A percentile compares a stretch with the other conserved stretches of the same genome.
phyloP scores from a whole-genome alignment of 2,888 invertebrate genomes.

The Heliconius aoede region DNA sequence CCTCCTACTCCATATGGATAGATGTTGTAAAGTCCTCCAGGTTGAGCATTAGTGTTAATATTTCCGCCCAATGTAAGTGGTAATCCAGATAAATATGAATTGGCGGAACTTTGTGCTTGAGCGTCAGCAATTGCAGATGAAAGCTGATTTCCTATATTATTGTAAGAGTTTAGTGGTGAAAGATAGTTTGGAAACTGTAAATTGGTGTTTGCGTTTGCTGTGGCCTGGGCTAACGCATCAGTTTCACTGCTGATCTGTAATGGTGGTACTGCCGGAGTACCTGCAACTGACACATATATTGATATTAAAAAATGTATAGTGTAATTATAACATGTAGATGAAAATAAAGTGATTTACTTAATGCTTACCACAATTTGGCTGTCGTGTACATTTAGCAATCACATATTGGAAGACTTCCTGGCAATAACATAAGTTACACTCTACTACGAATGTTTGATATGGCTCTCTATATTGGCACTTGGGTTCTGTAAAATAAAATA shows the following conservation, averaged over 20 bases:
- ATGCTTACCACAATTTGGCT: slow-evolving; percentile 48
- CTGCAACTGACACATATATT: slow-evolving; percentile 1
- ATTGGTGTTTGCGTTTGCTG: slow-evolving; percentile 22
- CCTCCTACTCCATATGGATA: slow-evolving; percentile 7
- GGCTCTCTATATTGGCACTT: slow-evolving; percentile 51
- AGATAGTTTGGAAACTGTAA: slow-evolving; percentile 24
- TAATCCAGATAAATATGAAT: slow-evolving; percentile 7
- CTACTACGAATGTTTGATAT: slow-evolving; percentile 47
- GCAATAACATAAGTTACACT: slow-evolving; percentile 52
- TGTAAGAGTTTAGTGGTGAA: slow-evolving; percentile 9
- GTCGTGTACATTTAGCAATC: slow-evolving; percentile 50
- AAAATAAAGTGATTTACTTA: neutral
- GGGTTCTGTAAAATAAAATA: slow-evolving; percentile 48
- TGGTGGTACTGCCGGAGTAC: neutral
- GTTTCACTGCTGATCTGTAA: neutral
- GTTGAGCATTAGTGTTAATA: neutral
- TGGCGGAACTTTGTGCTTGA: slow-evolving; percentile 8
- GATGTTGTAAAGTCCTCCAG: neutral
- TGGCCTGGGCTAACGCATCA: slow-evolving; percentile 29
- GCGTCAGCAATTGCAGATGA: slow-evolving; percentile 28
- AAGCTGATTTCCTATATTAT: slow-evolving; percentile 9
- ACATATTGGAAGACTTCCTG: slow-evolving; percentile 52
- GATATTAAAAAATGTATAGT: neutral
- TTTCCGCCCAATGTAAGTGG: neutral
- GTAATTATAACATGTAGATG: neutral